Conservation (phyloP, 2,113 vertebrate genomes). For the Rhadina sibilatrix region DNA sequence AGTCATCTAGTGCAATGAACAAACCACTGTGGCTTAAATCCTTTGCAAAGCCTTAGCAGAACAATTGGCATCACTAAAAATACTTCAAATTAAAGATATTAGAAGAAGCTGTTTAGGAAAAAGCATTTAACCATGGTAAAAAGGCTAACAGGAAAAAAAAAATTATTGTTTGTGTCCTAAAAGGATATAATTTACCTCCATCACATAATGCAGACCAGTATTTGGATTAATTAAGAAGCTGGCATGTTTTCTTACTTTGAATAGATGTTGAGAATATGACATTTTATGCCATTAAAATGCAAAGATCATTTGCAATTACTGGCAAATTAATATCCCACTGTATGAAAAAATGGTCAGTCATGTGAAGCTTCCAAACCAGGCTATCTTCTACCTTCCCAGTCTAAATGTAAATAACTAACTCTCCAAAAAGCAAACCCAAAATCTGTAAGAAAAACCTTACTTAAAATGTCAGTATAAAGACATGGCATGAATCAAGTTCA, state of each 20-base stretch:
- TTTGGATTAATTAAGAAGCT: slow-evolving; percentile 7
- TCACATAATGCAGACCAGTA: slow-evolving; percentile 1
- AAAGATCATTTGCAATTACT: neutral
- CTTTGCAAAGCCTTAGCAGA: slow-evolving; percentile 13
- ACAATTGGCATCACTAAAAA: slow-evolving; percentile 40
- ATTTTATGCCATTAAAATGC: neutral
- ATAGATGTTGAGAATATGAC: neutral
- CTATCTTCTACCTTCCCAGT: neutral
- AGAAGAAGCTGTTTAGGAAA: slow-evolving; percentile 38
- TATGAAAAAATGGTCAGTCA: neutral
- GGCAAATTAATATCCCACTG: neutral
- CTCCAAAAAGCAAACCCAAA: neutral
- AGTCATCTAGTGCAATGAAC: slow-evolving; percentile 33
- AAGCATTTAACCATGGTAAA: slow-evolving; percentile 17
- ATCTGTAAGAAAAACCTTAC: neutral
- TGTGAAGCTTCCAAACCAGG: neutral
- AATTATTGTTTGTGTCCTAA: slow-evolving; percentile 3
- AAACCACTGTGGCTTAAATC: slow-evolving; percentile 30
- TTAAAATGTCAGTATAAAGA: neutral
- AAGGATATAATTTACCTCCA: slow-evolving; percentile 24
- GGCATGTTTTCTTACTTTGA: slow-evolving; percentile 8
- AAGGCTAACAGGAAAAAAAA: neutral
- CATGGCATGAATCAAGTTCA: neutral
- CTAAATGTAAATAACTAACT: neutral
- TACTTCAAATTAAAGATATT: slow-evolving; percentile 39